Base-by-base conservation (phyloP, 1,140 invertebrate species). In the Panagrolaimus sp. region DNA sequence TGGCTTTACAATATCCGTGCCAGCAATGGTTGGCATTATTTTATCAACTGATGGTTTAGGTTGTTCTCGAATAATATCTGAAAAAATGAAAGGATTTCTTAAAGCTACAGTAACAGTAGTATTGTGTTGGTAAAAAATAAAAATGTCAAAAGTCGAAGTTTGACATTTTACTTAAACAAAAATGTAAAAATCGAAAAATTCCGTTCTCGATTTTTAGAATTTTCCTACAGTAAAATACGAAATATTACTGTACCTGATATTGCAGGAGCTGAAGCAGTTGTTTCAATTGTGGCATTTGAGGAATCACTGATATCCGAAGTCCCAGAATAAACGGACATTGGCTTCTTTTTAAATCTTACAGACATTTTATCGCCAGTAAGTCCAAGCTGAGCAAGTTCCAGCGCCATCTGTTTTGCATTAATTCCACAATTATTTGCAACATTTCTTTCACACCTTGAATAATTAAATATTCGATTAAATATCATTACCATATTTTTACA, bases 351-450 rank as follows among this genome's bases (percentile, higher is more conserved):
- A 73, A 88, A 86, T 65, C 89, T 84, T 43, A 88, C 87, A 12
- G 87, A 88, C 83, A 90, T 84, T 91, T 93, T 86, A 84, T 95
- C 92, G 5, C 92, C 90, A 32, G 91, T 91, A 62, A 98, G 91
- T 72, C 94, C 95, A 84, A 98, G 90, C 75, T 89, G 89, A 75
- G 88, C 89, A 43, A 98, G 87, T 70, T 96, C 90, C 83, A 93
- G 90, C 0, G 92, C 94, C 90, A 98, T 90, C 83, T 91, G 89
- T 84, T 96, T 95, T 38, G 92, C 92, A 86, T 98, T 93, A 80
- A 97, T 94, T 75, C 96, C 95, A 86, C 96, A 99, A 85, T 96
- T 98, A 85, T 98, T 98, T 45, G 96, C 94, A 46, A 99, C 95
- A 87, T 98, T 98, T 86, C 94, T 94, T 85, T 96, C 91, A 84